Evolutionary conservation across 2,797 vertebrate genomes (phyloP).

Genomic region (Sebastes dallii): DNA sequence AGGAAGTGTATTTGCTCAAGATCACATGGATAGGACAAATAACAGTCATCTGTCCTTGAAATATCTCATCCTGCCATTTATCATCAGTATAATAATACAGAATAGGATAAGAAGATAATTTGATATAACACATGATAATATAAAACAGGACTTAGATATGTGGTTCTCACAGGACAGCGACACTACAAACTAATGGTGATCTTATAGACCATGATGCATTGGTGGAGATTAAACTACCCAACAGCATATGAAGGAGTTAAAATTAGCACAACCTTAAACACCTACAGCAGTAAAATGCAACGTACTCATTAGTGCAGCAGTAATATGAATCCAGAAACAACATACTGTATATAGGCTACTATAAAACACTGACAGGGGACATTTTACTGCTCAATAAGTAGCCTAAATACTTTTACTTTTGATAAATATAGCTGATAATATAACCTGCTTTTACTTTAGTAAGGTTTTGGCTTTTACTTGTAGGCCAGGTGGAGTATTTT

Average conservation of each 20-base stretch:
- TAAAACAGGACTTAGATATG: neutral
- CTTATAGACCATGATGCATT: too few relatives aligned
- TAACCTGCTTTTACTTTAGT: neutral
- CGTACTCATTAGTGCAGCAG: neutral
- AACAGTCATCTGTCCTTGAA: neutral
- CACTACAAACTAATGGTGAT: too few relatives aligned
- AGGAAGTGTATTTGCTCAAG: neutral
- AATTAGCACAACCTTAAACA: neutral
- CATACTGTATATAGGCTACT: neutral
- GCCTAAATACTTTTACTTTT: neutral
- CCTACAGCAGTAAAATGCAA: neutral
- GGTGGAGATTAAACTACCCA: neutral
- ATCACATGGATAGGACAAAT: neutral
- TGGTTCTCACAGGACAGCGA: too few relatives aligned
- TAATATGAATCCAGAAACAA: neutral
- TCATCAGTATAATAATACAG: neutral
- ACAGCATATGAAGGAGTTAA: neutral
- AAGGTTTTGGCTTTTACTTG: neutral
- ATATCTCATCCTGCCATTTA: neutral
- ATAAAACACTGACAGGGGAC: neutral
- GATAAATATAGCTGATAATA: neutral
- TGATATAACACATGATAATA: neutral
- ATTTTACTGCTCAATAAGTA: neutral
- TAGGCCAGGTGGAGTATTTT: neutral
- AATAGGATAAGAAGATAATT: neutral